Evolutionary conservation across 2,113 vertebrate species (phyloP).

Genomic region (Xiphophorus couchianus): DNA sequence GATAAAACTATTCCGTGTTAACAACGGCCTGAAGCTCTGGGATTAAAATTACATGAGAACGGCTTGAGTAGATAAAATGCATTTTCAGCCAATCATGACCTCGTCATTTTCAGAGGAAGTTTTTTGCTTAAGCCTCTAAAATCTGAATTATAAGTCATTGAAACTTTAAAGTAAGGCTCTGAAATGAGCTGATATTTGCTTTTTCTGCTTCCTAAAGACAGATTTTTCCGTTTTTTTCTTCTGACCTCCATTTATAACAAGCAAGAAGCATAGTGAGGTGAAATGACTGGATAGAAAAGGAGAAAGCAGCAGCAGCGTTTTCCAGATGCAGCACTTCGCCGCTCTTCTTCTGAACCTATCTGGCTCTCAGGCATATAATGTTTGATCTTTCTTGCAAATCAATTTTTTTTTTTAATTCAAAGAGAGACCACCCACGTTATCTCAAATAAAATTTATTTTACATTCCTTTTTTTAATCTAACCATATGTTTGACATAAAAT

Average conservation of each 20-base stretch:
- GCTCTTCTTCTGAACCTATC: too few relatives aligned
- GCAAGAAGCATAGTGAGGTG: not conserved
- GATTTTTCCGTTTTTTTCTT: not conserved
- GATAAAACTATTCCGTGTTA: constrained; percentile 4
- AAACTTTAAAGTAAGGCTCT: not conserved
- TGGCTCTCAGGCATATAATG: too few relatives aligned
- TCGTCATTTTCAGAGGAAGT: not conserved
- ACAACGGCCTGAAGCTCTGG: not conserved
- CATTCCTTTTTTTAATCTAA: too few relatives aligned
- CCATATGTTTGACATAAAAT: too few relatives aligned
- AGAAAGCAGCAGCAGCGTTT: too few relatives aligned
- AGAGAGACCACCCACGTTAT: too few relatives aligned
- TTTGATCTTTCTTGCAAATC: too few relatives aligned
- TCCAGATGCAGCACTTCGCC: too few relatives aligned
- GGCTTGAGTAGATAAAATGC: not conserved
- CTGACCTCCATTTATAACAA: not conserved
- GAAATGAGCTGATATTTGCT: not conserved
- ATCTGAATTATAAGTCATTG: not conserved
- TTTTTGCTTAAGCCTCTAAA: not conserved
- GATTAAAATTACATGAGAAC: not conserved
- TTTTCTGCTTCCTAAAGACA: not conserved
- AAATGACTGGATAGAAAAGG: too few relatives aligned
- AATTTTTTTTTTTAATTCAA: too few relatives aligned
- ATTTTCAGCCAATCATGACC: not conserved
- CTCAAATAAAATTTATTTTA: too few relatives aligned